phyloP scores from a whole-genome alignment of 2,888 invertebrate genomes.

The Eurytoma californica region DNA sequence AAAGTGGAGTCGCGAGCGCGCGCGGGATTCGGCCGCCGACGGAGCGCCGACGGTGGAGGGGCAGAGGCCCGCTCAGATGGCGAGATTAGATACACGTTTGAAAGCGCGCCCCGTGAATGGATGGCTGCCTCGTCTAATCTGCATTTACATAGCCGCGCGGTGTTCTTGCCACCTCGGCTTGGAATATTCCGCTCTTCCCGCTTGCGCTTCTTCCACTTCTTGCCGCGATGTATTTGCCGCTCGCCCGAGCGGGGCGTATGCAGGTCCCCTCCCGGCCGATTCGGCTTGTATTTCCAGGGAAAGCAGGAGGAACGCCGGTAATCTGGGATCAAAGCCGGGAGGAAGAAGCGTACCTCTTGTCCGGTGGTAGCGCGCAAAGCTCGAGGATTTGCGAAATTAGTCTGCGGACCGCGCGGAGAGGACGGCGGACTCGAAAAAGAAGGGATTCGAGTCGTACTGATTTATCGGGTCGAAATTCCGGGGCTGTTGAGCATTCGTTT shows the following conservation, averaged over 20 bases:
- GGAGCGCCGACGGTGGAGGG: background rate
- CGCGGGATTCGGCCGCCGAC: too few species aligned
- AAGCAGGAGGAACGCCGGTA: conserved; percentile 51
- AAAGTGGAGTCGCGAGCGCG: too few species aligned
- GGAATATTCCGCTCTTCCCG: too few species aligned
- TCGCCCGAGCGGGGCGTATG: background rate
- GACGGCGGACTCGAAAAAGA: background rate
- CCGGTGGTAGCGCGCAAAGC: conserved; percentile 18
- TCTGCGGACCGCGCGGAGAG: background rate
- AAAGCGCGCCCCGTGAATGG: conserved; percentile 51
- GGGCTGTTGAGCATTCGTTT: background rate
- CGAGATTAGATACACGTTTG: conserved; percentile 62
- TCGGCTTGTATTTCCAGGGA: conserved; percentile 18
- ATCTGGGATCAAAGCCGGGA: conserved; percentile 58
- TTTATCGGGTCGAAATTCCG: background rate
- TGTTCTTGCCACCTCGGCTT: conserved; percentile 59
- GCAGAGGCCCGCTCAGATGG: conserved; percentile 54
- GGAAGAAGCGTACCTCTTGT: conserved; percentile 53
- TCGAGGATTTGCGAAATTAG: conserved; percentile 46
- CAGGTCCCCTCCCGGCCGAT: conserved; percentile 33
- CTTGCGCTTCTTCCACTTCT: background rate
- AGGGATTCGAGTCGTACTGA: conserved; percentile 14
- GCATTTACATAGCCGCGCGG: conserved; percentile 62
- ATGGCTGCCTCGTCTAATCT: conserved; percentile 61
- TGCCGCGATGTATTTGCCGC: conserved; percentile 2